Conservation (phyloP, 2,888 invertebrate genomes). For the Drosophila lacicola region DNA sequence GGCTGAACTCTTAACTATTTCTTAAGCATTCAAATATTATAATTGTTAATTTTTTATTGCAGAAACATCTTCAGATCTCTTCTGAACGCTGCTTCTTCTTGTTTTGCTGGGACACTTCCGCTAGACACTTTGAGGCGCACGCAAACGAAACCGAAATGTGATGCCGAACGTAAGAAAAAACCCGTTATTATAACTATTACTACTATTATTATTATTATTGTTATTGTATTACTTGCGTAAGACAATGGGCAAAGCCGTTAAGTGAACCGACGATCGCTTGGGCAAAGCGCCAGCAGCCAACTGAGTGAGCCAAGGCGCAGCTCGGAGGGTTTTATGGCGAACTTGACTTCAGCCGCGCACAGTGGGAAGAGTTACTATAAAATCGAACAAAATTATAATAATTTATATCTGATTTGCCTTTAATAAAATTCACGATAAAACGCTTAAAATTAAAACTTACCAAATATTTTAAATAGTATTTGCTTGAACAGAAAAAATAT, state of each 20-base stretch:
- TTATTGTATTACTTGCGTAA: slow-evolving; percentile 2
- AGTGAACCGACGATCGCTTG: slow-evolving; percentile 50
- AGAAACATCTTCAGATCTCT: slow-evolving; percentile 5
- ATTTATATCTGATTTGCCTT: too few relatives aligned
- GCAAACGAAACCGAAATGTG: slow-evolving; percentile 18
- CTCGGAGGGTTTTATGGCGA: slow-evolving; percentile 70
- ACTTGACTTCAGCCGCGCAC: slow-evolving; percentile 62
- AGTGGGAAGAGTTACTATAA: slow-evolving; percentile 11
- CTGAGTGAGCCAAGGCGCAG: slow-evolving; percentile 65
- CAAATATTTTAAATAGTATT: too few relatives aligned
- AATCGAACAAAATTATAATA: background rate
- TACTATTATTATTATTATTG: background rate
- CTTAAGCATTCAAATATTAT: background rate
- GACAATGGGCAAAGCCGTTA: slow-evolving; percentile 31
- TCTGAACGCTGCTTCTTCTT: background rate
- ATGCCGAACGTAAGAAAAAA: slow-evolving; percentile 12
- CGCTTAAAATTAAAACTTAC: too few relatives aligned
- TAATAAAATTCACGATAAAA: too few relatives aligned
- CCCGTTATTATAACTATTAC: slow-evolving; percentile 38
- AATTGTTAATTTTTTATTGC: slow-evolving; percentile 14
- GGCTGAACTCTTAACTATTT: slow-evolving; percentile 13
- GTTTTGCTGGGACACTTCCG: slow-evolving; percentile 25
- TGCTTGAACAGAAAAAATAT: too few relatives aligned
- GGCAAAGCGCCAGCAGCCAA: slow-evolving; percentile 63
- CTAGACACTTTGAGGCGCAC: slow-evolving; percentile 5